Conservation (phyloP, 2,113 vertebrate species). For the Mionectes macconnelli region DNA sequence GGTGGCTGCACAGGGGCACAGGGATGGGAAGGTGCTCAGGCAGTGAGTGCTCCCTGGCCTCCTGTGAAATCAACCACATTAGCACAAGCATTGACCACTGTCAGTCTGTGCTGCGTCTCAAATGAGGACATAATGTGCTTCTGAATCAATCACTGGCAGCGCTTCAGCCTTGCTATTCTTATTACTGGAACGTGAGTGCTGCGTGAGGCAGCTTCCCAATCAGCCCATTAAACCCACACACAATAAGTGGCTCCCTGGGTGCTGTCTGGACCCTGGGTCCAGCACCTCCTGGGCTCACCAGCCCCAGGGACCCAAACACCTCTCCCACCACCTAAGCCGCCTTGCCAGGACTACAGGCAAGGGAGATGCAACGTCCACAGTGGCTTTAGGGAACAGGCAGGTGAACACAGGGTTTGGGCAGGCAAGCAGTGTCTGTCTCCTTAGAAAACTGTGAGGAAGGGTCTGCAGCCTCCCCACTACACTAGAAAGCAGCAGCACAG, state of each 20-base stretch:
- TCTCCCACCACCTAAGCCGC: background rate
- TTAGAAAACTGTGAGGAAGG: background rate
- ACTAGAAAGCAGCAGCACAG: background rate
- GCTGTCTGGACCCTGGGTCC: background rate
- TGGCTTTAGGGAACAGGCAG: background rate
- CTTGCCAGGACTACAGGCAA: background rate
- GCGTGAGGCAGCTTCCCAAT: background rate
- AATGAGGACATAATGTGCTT: conserved; percentile 23
- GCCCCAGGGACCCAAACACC: background rate
- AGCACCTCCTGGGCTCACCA: background rate
- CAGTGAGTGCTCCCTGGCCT: background rate
- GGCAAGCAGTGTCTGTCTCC: background rate
- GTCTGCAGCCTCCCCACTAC: background rate
- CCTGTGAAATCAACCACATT: conserved; percentile 3
- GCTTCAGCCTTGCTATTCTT: conserved; percentile 1
- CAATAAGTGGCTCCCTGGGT: rapidly evolving
- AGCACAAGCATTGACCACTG: conserved; percentile 35
- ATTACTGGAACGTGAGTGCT: background rate
- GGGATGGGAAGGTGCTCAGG: background rate
- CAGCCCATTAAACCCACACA: background rate
- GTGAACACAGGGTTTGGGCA: background rate
- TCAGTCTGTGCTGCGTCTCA: background rate
- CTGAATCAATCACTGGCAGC: conserved; percentile 19
- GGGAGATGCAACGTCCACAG: background rate
- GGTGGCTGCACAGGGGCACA: background rate